Conservation (phyloP, 1,140 invertebrate genomes). For the Reticulitermes speratus region DNA sequence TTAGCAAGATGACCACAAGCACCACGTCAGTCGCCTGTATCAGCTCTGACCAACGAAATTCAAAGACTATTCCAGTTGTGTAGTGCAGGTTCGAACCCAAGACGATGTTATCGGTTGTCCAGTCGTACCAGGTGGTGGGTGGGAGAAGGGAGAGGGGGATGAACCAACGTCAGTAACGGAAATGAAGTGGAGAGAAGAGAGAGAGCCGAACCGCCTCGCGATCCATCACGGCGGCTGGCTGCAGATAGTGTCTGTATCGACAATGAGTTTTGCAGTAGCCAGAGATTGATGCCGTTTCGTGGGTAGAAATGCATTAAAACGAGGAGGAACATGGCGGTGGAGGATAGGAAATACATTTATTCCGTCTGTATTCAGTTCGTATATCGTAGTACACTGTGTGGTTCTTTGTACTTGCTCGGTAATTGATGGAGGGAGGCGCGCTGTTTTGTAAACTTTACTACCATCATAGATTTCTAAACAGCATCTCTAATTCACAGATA, state of each 20-base stretch:
- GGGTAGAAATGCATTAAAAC: constrained; percentile 16
- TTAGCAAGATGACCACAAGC: too few species aligned
- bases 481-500: not conserved
- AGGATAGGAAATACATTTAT: constrained; percentile 19
- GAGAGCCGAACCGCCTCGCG: not conserved
- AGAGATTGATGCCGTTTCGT: constrained; percentile 14
- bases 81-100: not conserved
- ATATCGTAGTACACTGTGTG: not conserved
- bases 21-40: too few species aligned
- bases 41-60: too few species aligned
- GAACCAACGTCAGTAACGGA: not conserved
- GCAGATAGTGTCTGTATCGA: constrained; percentile 18
- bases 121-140: not conserved
- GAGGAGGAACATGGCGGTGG: constrained; percentile 11
- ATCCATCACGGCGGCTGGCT: not conserved
- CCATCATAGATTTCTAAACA: not conserved
- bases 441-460: not conserved
- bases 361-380: constrained; percentile 3
- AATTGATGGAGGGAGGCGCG: not conserved
- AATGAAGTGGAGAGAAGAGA: constrained; percentile 10
- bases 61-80: not conserved
- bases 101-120: constrained; percentile 10
- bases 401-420: not conserved
- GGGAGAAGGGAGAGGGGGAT: not conserved
- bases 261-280: constrained; percentile 15